Evolutionary conservation across 2,888 invertebrate species (phyloP), one percentile per base, ranked within the genome.

Genomic region (Lapara coniferarum): DNA sequence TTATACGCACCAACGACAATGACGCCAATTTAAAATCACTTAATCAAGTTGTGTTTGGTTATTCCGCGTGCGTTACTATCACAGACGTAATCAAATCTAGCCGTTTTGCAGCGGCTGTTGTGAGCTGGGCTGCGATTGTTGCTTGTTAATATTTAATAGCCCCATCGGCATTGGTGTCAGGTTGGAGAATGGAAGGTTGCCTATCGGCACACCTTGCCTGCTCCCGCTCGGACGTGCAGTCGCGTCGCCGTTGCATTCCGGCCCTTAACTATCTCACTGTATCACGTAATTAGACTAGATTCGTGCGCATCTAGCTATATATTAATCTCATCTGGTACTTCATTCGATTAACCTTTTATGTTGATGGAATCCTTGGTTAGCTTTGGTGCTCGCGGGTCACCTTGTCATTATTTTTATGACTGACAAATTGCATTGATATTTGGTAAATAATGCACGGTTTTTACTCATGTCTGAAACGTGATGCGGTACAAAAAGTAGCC

Each of bases 181-280:
- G 81, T 77, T 78, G 83, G 89, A 89, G 90, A 92, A 90, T 91
- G 91, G 89, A 90, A 91, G 91, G 91, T 87, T 90, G 89, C 84
- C 83, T 83, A 87, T 87, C 87, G 89, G 81, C 89, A 86, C 89
- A 88, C 90, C 88, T 88, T 82, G 81, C 82, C 80, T 80, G 79
- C 79, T 76, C 82, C 80, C 81, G 75, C 76, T 79, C 75, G 73
- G 85, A 86, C 79, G 80, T 84, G 83, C 84, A 86, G 88, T 90
- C 89, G 85, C 86, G 75, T 78, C 72, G 81, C 78, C 75, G 77
- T 79, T 78, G 83, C 89, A 90, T 88, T 87, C 88, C 85, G 83
- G 84, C 83, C 87, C 87, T 85, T 86, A 84, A 83, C 80, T 82
- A 84, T 84, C 77, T 76, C 77, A 76, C 78, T 75, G 73, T 81